Percentiles rank a stretch among this genome's conserved stretches.
Evolutionary conservation across 2,113 vertebrate genomes (phyloP).

Genomic region (Globicephala melas): DNA sequence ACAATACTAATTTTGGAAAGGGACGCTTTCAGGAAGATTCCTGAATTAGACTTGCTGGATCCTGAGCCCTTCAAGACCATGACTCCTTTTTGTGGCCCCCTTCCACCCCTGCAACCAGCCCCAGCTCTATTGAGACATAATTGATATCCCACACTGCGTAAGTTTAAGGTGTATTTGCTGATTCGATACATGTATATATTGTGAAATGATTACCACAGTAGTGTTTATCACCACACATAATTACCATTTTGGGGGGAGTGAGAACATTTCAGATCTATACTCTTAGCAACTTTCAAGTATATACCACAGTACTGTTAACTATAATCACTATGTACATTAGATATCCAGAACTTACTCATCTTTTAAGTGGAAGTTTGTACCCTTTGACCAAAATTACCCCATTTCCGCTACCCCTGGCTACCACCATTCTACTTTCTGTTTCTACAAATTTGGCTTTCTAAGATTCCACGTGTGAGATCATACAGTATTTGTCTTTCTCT

Average conservation of each 20-base stretch:
- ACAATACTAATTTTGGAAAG: slow-evolving; percentile 11
- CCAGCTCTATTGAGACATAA: not conserved
- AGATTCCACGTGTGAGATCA: not conserved
- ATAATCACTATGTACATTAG: not conserved
- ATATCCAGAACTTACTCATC: not conserved
- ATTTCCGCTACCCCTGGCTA: not conserved
- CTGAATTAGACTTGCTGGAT: not conserved
- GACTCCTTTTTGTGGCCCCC: not conserved
- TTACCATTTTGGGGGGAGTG: not conserved
- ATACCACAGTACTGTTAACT: not conserved
- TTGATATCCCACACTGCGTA: not conserved
- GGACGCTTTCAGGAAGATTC: not conserved
- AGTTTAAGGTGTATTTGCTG: not conserved
- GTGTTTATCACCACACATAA: not conserved
- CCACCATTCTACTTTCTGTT: not conserved
- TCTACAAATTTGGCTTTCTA: not conserved
- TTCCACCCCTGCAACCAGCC: not conserved
- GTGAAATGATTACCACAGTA: not conserved
- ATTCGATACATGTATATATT: not conserved
- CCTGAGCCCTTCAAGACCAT: not conserved
- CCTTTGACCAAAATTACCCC: not conserved
- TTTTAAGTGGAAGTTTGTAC: not conserved
- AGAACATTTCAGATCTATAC: not conserved
- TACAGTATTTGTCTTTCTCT: not conserved
- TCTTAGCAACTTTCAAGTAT: not conserved